Base-by-base conservation (phyloP, 1,140 invertebrate species). In the Drosophila azteca region DNA sequence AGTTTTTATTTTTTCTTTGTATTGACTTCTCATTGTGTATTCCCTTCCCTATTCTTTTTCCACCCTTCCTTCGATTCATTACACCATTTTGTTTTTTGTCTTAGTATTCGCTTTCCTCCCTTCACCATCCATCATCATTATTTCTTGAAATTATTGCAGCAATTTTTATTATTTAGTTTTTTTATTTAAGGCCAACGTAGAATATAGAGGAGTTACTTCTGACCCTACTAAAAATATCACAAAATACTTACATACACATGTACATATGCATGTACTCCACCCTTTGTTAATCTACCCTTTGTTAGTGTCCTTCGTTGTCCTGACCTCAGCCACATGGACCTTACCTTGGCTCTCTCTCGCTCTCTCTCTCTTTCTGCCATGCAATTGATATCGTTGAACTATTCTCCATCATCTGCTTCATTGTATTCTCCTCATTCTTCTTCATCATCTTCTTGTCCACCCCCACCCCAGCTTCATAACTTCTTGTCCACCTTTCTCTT, bases 381-480 rank as follows among this genome's bases (percentile, higher is more conserved):
- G 48, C 57, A 58, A 71, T 75, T 76, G 59, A 80, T 76, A 76
- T 80, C 75, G 39, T 58, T 52, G 9, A 64, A 55, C 58, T 50
- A 8, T 67, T 35, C 35, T 29, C 52, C 13, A 15, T 15, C 26
- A 44, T 6, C 39, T 39, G 26, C 15, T 11, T n/a, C 17, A 62
- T 43, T 13, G 15, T 35, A 13, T 43, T 51, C 26, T n/a, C 11
- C 29, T 3, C 17, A 8, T n/a, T 54, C 17, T 58, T 17, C 15
- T 13, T n/a, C 24, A 11, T 39, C 58, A 8, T 13, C 9, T 39
- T 5, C 35, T 5, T 39, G 35, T 39, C 9, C 8, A 9, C 8
- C 31, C 31, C 8, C 17, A 31, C 6, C 7, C 29, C 29, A 7
- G 7, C 35, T 3, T 9, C 2, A 39, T 13, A 5, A 39, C 11